These are phyloP conservation scores for Falcunculus frontatus DNA, from an alignment of 2,113 vertebrate genomes.

Conservation along the genomic window DNA sequence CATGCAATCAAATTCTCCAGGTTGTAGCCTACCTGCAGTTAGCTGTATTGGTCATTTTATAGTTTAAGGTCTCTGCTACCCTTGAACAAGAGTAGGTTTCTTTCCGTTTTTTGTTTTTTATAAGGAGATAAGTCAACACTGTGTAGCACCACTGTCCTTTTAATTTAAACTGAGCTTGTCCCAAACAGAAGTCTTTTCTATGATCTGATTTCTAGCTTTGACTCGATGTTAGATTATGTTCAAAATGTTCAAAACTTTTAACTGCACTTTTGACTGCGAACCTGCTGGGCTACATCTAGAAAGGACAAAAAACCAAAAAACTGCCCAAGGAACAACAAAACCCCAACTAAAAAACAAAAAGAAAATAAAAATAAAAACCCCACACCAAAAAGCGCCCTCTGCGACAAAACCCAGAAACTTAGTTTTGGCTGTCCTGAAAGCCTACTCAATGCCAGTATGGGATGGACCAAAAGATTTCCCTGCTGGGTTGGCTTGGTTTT, in stretches of 20 bases:
- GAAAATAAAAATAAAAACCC: neutral
- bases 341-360: neutral
- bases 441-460: neutral
- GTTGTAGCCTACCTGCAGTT: neutral
- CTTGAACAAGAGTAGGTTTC: neutral
- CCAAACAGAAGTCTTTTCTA: neutral
- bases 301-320: too few relatives aligned
- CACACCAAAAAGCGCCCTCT: neutral
- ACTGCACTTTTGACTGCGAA: neutral
- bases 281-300: neutral
- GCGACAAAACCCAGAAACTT: neutral
- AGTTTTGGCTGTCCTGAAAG: neutral
- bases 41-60: neutral
- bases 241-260: neutral
- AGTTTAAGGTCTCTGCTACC: neutral
- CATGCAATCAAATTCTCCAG: neutral
- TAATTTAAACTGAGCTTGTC: neutral
- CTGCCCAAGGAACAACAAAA: too few relatives aligned
- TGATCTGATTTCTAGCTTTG: neutral
- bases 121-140: neutral
- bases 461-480: neutral
- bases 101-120: neutral
- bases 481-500: neutral
- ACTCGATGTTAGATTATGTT: neutral
- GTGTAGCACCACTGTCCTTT: neutral